Evolutionary conservation across 64 coral and sea anemone species (phyloP), one percentile per base, ranked within the genome.

Genomic region (Montipora cactus): DNA sequence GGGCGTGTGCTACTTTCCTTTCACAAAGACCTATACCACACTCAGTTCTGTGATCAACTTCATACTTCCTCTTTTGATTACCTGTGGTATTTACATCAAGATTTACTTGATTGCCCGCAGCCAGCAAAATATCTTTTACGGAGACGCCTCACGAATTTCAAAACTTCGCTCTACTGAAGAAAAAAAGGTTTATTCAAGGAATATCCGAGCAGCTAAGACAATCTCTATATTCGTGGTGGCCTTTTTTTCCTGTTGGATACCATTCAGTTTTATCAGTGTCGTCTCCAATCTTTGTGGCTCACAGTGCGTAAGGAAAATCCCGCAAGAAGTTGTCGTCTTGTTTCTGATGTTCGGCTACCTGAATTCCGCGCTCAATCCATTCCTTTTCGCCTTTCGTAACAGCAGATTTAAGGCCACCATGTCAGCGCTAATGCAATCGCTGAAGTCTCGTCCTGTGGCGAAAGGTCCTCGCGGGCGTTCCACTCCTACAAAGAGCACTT

Each of bases 11-110:
- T 74, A 71, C 51, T 97, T 97, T 50, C 84, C 87, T 59, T 19
- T 95, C 15, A 64, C 49, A 18, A 46, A 19, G 49, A 79, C 19
- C 59, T 97, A 94, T n/a, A 74, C 77, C 11, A 83, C 77, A 9
- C 81, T 97, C 2, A 92, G 72, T 75, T 94, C 93, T 10, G 80
- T 81, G 64, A 59, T 97, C 2, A 97, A 97, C 72, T 97, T 95
- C 22, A 88, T 94, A 79, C 44, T 95, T 4, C 95, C 95, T 14
- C 59, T 97, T 4, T 51, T 97, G 15, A 57, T 81, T 2, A 97
- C 91, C 19, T 92, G 95, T 69, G 50, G 62, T 8, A 91, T 92
- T 3, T 97, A 97, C 12, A 47, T 91, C 22, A 97, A 97, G 64
- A 97, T 97, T 20, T 97, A 92, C 62, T 58, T 77, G 5, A 97